A percentile compares a stretch with the other conserved stretches of the same genome.
These are phyloP conservation scores for Ochropacha duplaris DNA, from an alignment of 2,888 invertebrate genomes.

Conservation along the genomic window DNA sequence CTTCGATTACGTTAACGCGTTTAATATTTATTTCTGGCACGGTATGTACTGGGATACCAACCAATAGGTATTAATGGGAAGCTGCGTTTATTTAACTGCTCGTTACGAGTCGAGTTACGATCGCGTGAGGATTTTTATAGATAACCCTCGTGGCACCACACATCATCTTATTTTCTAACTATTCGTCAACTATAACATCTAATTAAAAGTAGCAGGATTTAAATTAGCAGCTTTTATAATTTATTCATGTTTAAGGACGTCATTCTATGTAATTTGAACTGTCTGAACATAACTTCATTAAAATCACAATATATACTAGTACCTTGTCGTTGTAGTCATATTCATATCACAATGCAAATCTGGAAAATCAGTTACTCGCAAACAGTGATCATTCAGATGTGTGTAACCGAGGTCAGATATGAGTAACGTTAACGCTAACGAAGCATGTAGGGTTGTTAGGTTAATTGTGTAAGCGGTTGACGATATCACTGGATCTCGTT, in stretches of 20 bases:
- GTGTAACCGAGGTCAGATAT: conserved; percentile 16
- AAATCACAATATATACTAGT: neutral
- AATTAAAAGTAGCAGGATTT: conserved; percentile 16
- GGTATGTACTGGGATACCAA: conserved; percentile 54
- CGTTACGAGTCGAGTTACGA: conserved; percentile 72
- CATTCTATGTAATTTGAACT: neutral
- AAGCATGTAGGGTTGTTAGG: conserved; percentile 55
- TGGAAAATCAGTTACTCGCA: conserved; percentile 6
- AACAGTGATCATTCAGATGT: conserved; percentile 15
- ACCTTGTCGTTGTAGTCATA: too few species aligned
- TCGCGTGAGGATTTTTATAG: conserved; percentile 68
- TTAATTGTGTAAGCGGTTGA: conserved; percentile 52
- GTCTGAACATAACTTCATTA: neutral
- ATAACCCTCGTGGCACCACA: conserved; percentile 49
- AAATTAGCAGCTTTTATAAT: conserved; percentile 21
- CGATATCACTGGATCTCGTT: conserved; percentile 36
- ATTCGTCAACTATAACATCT: conserved; percentile 45
- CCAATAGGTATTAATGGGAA: conserved; percentile 70
- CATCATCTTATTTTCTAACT: conserved; percentile 43
- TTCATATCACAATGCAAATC: neutral
- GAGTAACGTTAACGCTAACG: conserved; percentile 41
- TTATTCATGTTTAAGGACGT: conserved; percentile 22
- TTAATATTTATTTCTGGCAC: conserved; percentile 72
- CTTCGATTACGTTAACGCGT: conserved; percentile 34
- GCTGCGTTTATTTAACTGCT: conserved; percentile 78